Percentiles rank a stretch among this genome's conserved stretches.
phyloP scores from a whole-genome alignment of 2,113 vertebrate species.

The Caloenas nicobarica region DNA sequence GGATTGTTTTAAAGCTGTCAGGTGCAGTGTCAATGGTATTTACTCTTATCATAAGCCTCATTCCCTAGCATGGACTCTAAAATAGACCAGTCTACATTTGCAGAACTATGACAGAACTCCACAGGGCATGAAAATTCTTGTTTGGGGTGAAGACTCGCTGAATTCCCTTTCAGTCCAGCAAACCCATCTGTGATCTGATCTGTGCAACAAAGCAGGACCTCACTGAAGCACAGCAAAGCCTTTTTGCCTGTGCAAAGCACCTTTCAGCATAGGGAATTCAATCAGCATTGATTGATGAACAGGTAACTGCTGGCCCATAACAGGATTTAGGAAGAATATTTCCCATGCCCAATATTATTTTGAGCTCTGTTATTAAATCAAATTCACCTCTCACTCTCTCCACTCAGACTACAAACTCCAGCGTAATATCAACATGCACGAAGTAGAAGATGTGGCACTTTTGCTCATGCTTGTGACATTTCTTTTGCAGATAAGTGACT shows the following conservation, averaged over 20 bases:
- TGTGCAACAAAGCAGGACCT: rapidly evolving
- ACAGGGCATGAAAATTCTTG: background rate
- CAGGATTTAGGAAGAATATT: background rate
- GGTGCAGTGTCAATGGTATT: background rate
- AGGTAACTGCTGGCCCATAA: background rate
- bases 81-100: background rate
- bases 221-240: background rate
- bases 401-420: background rate
- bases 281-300: background rate
- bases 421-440: background rate
- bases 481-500: background rate
- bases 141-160: background rate
- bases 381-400: background rate
- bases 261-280: background rate
- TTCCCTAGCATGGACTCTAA: background rate
- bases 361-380: background rate
- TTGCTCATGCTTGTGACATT: background rate
- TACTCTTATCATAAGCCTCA: background rate
- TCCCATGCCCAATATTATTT: background rate
- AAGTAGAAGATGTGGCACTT: background rate
- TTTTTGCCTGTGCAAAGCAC: background rate
- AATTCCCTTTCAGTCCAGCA: background rate
- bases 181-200: background rate
- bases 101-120: background rate
- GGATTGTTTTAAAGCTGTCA: background rate